Percentiles rank a stretch among this genome's conserved stretches.
phyloP scores from a whole-genome alignment of 2,113 vertebrate genomes.

The Podarcis muralis region DNA sequence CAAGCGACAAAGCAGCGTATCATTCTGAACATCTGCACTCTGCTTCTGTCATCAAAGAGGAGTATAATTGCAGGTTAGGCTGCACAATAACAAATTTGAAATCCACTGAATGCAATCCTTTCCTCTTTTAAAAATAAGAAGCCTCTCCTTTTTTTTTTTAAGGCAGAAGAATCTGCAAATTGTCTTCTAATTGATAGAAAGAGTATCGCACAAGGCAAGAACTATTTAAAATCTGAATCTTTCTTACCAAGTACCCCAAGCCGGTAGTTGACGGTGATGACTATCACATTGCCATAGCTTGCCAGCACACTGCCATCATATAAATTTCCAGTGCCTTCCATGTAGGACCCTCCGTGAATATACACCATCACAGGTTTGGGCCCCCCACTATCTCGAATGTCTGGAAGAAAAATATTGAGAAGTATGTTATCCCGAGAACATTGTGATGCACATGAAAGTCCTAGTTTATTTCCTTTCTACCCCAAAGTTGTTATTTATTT shows the following conservation, averaged over 20 bases:
- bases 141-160: not conserved
- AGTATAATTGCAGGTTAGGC: not conserved
- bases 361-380: conserved; percentile 99
- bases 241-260: conserved; percentile 98
- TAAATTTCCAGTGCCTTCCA: conserved; percentile 99
- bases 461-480: conserved; percentile 29
- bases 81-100: not conserved
- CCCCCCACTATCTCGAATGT: conserved; percentile 99
- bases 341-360: conserved; percentile 98
- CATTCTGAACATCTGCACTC: conserved; percentile 9
- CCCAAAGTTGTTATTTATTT: conserved; percentile 54
- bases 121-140: not conserved
- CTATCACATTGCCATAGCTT: conserved; percentile 99
- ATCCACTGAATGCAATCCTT: conserved; percentile 24
- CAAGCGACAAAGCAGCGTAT: not conserved
- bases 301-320: conserved; percentile 99
- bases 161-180: conserved; percentile 1
- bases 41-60: not conserved
- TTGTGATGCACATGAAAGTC: conserved; percentile 48
- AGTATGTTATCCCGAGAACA: conserved; percentile 68
- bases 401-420: conserved; percentile 87
- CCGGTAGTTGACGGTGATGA: conserved; percentile 99
- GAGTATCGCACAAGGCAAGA: conserved; percentile 55
- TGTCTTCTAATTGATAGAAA: conserved; percentile 23
- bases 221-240: conserved; percentile 66